phyloP scores from a whole-genome alignment of 1,140 invertebrate genomes.

The Heliconius hermathena region DNA sequence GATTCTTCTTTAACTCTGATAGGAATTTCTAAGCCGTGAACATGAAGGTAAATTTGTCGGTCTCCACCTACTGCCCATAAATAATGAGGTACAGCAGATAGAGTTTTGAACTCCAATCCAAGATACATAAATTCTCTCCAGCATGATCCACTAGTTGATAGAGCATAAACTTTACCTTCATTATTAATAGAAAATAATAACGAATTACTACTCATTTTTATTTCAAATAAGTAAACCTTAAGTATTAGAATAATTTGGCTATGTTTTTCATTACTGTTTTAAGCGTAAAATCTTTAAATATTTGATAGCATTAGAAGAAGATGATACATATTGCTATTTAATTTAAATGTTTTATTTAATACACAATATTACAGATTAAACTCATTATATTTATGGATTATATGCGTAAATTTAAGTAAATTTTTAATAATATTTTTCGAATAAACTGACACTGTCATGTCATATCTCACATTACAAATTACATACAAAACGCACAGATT shows the following conservation, averaged over 20 bases:
- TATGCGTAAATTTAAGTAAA: neutral
- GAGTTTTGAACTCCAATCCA: constrained; percentile 93
- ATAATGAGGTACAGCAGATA: constrained; percentile 91
- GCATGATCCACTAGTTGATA: constrained; percentile 89
- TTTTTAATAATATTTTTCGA: neutral
- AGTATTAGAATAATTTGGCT: neutral
- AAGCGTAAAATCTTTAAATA: neutral
- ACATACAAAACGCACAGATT: neutral
- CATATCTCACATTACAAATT: too few species aligned
- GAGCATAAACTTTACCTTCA: constrained; percentile 91
- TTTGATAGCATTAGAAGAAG: neutral
- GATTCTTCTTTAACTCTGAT: constrained; percentile 94
- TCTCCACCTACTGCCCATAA: constrained; percentile 96
- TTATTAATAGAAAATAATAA: constrained; percentile 93
- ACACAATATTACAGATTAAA: neutral
- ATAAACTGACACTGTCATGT: neutral
- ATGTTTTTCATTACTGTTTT: constrained; percentile 10
- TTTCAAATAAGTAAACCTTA: neutral
- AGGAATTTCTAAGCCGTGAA: constrained; percentile 93
- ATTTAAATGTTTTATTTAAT: neutral
- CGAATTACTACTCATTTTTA: constrained; percentile 83
- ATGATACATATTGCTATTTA: neutral
- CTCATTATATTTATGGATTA: neutral
- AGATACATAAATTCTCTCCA: constrained; percentile 93
- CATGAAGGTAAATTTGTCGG: constrained; percentile 94